phyloP scores from a whole-genome alignment of 2,888 invertebrate genomes.

The Lithophane semibrunnea region DNA sequence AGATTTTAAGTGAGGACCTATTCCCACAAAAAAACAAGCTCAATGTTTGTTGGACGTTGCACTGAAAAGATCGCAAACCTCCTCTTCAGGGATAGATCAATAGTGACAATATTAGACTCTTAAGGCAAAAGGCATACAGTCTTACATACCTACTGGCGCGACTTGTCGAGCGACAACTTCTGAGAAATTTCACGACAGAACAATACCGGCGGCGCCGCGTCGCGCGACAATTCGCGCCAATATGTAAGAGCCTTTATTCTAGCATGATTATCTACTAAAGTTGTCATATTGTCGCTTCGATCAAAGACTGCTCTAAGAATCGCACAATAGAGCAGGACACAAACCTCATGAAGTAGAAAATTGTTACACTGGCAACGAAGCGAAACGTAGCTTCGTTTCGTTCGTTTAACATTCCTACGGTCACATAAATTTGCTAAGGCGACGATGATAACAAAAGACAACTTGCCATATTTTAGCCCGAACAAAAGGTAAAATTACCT shows the following conservation, averaged over 20 bases:
- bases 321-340: neutral
- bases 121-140: too few relatives aligned
- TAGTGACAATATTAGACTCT: too few relatives aligned
- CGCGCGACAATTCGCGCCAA: too few relatives aligned
- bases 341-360: neutral
- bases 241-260: neutral
- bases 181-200: too few relatives aligned
- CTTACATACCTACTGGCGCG: too few relatives aligned
- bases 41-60: neutral
- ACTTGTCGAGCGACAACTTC: too few relatives aligned
- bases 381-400: too few relatives aligned
- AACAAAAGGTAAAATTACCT: slow-evolving; percentile 19
- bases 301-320: neutral
- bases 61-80: neutral
- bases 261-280: neutral
- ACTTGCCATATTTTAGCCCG: neutral
- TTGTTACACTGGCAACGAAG: neutral
- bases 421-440: neutral
- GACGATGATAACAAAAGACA: neutral
- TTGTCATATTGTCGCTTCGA: neutral
- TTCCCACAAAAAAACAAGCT: neutral
- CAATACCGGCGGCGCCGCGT: too few relatives aligned
- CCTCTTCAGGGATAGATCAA: neutral
- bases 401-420: neutral
- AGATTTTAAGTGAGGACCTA: neutral